Base-by-base conservation (phyloP, 1,140 invertebrate species). In the Anadara kagoshimensis region DNA sequence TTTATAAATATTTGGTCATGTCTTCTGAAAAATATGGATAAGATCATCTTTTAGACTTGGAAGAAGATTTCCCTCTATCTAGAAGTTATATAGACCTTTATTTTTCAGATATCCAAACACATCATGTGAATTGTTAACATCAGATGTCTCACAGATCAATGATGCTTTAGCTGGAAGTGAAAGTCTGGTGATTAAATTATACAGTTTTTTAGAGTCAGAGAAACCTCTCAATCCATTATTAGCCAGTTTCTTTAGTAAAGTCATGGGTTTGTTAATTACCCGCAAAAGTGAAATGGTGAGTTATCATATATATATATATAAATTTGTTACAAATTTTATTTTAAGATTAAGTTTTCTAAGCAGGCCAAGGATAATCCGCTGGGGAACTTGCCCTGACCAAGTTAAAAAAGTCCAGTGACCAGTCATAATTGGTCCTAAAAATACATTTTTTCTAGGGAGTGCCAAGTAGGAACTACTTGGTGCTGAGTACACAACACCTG, bases 191-290 rank as follows among this genome's bases (percentile, higher is more conserved):
- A 92, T 93, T 78, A 94, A 95, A 86, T 91, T 99, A 57, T 98
- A 96, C 90, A 78, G 73, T 56, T 98, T 98, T 91, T 91, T 98
- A 78, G 94, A 97, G 87, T 92, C 92, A 65, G 93, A 96, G 72
- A 92, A 94, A 85, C 94, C 95, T 45, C 91, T 98, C 56, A 98
- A 99, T 91, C 96, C 97, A 71, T 90, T 99, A 64, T 91, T 98
- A 82, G 96, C 97, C 45, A 97, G 96, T 77, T 98, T 97, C 92
- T 97, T 98, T 91, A 97, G 95, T 89, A 97, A 97, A 92, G 96
- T 95, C 64, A 93, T 98, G 88, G 93, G 95, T 82, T 93, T 95
- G 87, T 91, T 98, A 79, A 93, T 97, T 74, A 93, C 93, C 70
- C 92, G 94, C 85, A 95, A 94, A 88, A 92, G 92, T 86, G 93